Evolutionary conservation across 1,140 invertebrate genomes (phyloP), one percentile per base, ranked within the genome.

Genomic region (Calephelis virginiensis): DNA sequence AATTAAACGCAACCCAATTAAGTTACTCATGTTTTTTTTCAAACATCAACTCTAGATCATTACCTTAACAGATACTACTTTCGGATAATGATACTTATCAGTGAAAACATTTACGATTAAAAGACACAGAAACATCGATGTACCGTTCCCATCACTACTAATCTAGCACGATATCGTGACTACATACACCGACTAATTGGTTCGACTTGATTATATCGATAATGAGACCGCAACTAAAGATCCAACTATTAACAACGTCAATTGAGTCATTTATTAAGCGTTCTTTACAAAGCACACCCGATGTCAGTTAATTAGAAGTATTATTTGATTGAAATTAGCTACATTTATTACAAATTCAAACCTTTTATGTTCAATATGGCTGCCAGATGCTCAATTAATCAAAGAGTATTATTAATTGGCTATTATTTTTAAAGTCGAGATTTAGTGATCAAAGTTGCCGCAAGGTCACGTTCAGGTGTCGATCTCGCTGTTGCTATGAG

Each of bases 311-410:
- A 86, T 88, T 86, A 85, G 77, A 65, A 74, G 77, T 77, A 85
- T 84, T 87, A 85, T 88, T 84, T 86, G 85, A 88, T 86, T 84
- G 82, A 82, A 88, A 84, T 81, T 83, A 84, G 72, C 80, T 77
- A 81, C 80, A 83, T 83, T 81, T 78, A 78, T 85, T 85, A 84
- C 80, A 83, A 84, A n/a, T n/a, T 81, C 80, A 75, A 75, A 79
- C 77, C 79, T 80, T 82, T 86, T 78, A 78, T 76, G 77, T 77
- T 77, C 75, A 67, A 79, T 79, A 48, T 79, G 74, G 64, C 62
- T 68, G 69, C 81, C 74, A 53, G 71, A 74, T 68, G 64, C 70
- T 74, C 68, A 65, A 74, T 71, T 78, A 70, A 80, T 79, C 78
- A 80, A 81, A 86, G 78, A 53, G 46, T 45, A 17, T 82, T 80